A percentile compares a stretch with the other conserved stretches of the same genome.
Evolutionary conservation across 2,888 invertebrate genomes (phyloP).

Genomic region (Hypena proboscidalis): DNA sequence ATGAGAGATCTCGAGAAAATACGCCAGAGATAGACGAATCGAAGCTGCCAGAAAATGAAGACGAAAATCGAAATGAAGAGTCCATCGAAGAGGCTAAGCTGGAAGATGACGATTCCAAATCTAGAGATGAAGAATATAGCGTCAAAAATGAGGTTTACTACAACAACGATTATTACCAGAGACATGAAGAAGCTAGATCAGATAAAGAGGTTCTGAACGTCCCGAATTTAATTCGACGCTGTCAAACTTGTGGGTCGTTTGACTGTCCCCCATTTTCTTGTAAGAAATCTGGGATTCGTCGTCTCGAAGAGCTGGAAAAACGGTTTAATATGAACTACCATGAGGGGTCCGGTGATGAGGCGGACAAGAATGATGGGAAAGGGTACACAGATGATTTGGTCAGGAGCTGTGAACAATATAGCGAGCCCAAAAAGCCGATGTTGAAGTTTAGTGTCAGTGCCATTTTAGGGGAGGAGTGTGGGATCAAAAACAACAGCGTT

Average conservation of each 20-base stretch:
- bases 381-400: conserved; percentile 72
- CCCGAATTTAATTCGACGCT: conserved; percentile 71
- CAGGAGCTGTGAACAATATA: conserved; percentile 70
- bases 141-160: conserved; percentile 71
- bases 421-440: conserved; percentile 88
- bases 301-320: conserved; percentile 76
- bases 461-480: conserved; percentile 88
- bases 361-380: conserved; percentile 54
- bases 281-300: conserved; percentile 73
- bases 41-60: conserved; percentile 58
- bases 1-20: conserved; percentile 67
- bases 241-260: conserved; percentile 83
- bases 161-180: conserved; percentile 64
- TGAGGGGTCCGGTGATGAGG: conserved; percentile 74
- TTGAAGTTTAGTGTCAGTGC: conserved; percentile 97
- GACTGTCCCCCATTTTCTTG: conserved; percentile 83
- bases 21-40: conserved; percentile 71
- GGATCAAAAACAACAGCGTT: conserved; percentile 59
- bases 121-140: conserved; percentile 59
- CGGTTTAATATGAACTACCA: conserved; percentile 73
- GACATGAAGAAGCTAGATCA: conserved; percentile 50
- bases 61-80: conserved; percentile 57
- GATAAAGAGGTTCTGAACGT: conserved; percentile 77
- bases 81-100: conserved; percentile 57
- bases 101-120: conserved; percentile 61